Evolutionary conservation across 2,113 vertebrate species (phyloP).

Genomic region (Apteryx owenii): DNA sequence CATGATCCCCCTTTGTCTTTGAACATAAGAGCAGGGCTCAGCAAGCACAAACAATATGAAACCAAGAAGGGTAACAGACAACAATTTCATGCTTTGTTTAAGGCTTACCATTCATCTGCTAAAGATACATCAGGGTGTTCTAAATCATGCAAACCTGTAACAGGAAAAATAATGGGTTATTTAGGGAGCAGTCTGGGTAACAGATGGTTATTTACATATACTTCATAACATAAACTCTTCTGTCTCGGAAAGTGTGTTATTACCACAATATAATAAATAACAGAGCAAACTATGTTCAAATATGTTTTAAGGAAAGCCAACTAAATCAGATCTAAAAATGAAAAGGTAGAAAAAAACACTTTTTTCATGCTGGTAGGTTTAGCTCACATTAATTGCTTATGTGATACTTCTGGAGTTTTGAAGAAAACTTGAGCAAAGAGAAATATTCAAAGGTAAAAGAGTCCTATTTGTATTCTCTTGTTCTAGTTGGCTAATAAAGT

Average conservation of each 20-base stretch:
- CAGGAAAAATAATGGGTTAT: constrained; percentile 57
- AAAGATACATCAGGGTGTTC: constrained; percentile 97
- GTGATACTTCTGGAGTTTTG: neutral
- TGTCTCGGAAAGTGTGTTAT: constrained; percentile 34
- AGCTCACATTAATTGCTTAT: neutral
- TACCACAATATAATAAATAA: constrained; percentile 32
- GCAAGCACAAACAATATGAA: neutral
- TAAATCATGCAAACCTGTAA: constrained; percentile 95
- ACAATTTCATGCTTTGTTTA: constrained; percentile 18
- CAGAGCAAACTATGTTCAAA: constrained; percentile 11
- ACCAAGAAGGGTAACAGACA: constrained; percentile 14
- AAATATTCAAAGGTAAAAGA: neutral
- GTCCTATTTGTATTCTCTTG: neutral
- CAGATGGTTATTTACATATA: constrained; percentile 54
- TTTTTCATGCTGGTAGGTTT: neutral
- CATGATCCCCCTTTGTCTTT: constrained; percentile 26
- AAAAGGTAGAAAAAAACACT: neutral
- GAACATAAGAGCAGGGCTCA: neutral
- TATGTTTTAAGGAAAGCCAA: neutral
- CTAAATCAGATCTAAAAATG: neutral
- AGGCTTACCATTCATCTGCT: constrained; percentile 94
- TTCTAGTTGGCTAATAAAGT: neutral
- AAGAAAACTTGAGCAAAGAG: neutral
- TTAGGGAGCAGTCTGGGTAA: neutral
- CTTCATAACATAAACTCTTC: constrained; percentile 23